Conservation (phyloP, 2,113 vertebrate genomes). For the Gila orcuttii region DNA sequence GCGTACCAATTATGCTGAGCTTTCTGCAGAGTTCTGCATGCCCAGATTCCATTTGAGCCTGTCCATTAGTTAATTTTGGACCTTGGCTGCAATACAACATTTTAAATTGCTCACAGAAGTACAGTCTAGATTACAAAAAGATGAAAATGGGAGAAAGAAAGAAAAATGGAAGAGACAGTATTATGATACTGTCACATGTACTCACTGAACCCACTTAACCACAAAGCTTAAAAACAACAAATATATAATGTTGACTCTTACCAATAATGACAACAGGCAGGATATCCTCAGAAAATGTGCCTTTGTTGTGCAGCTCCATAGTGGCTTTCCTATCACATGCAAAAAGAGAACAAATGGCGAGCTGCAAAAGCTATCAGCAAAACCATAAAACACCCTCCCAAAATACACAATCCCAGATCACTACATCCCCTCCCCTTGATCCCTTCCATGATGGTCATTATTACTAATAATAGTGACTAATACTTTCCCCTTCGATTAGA, state of each 20-base stretch:
- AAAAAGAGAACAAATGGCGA: slow-evolving; percentile 17
- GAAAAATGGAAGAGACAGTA: not conserved
- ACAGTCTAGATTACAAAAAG: not conserved
- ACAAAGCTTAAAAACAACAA: not conserved
- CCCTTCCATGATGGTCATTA: not conserved
- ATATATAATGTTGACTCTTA: slow-evolving; percentile 57
- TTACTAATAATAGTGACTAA: not conserved
- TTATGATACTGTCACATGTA: not conserved
- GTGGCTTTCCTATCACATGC: slow-evolving; percentile 3
- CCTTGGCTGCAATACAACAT: slow-evolving; percentile 14
- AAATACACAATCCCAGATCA: not conserved
- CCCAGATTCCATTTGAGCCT: slow-evolving; percentile 18
- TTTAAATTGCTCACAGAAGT: not conserved
- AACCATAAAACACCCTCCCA: not conserved
- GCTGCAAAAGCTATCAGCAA: not conserved
- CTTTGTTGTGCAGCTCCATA: slow-evolving; percentile 71
- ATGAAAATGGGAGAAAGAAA: not conserved
- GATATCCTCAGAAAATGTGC: slow-evolving; percentile 60
- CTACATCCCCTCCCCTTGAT: not conserved
- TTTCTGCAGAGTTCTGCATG: not conserved
- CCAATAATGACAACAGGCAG: slow-evolving; percentile 77
- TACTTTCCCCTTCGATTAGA: not conserved
- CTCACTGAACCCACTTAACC: not conserved
- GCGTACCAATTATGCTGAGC: not conserved
- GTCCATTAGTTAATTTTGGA: slow-evolving; percentile 6